phyloP scores from a whole-genome alignment of 2,888 invertebrate genomes.

The Fissipunctia ypsillon region DNA sequence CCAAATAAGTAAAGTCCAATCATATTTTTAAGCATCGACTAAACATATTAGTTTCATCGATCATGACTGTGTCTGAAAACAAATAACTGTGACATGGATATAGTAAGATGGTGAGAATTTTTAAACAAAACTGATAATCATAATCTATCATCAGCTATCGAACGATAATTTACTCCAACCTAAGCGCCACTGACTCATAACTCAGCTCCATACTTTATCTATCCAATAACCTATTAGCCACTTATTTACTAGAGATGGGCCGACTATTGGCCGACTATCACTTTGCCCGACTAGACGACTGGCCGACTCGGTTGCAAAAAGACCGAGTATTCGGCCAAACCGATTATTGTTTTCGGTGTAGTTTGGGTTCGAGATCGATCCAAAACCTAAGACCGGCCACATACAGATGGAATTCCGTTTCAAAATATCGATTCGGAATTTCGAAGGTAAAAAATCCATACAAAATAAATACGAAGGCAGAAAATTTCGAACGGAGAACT shows the following conservation, averaged over 20 bases:
- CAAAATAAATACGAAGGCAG: too few relatives aligned
- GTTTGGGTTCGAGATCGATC: background rate
- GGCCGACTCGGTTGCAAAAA: background rate
- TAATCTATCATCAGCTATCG: constrained; percentile 1
- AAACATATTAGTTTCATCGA: background rate
- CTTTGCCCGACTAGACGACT: background rate
- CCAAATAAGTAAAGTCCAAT: background rate
- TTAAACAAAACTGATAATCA: background rate
- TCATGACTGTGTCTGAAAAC: background rate
- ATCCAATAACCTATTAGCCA: constrained; percentile 39
- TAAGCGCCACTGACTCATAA: constrained; percentile 19
- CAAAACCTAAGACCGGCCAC: too few relatives aligned
- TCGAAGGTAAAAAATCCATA: too few relatives aligned
- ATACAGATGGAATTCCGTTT: too few relatives aligned
- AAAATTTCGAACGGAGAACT: too few relatives aligned
- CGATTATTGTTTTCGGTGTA: background rate
- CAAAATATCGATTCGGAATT: too few relatives aligned
- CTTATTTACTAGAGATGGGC: constrained; percentile 50
- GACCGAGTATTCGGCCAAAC: background rate
- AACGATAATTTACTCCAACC: background rate
- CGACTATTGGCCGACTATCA: background rate
- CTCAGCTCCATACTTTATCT: constrained; percentile 36
- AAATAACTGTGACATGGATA: background rate
- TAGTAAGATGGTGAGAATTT: background rate
- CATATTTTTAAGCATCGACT: background rate